These are phyloP conservation scores for Fragum fragum DNA, from an alignment of 2,888 invertebrate genomes.

Conservation along the genomic window DNA sequence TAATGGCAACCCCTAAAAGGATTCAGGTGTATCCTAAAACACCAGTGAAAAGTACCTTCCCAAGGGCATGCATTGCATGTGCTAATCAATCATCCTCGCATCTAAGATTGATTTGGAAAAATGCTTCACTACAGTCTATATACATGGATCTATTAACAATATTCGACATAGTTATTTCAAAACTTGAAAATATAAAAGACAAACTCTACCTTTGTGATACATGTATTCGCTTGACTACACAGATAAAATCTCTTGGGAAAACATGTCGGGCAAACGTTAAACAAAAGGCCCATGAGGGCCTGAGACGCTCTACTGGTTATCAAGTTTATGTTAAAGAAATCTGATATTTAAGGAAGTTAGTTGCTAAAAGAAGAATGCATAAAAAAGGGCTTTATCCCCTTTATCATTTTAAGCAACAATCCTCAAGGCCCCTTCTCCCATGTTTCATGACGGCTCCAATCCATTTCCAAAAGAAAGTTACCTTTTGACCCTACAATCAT, in stretches of 20 bases:
- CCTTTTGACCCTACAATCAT: too few relatives aligned
- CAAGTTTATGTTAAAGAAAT: too few relatives aligned
- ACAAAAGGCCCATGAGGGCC: too few relatives aligned
- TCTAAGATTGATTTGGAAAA: slow-evolving; percentile 1
- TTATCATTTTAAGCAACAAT: too few relatives aligned
- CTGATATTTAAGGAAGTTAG: too few relatives aligned
- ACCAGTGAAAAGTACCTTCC: background rate
- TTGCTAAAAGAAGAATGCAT: too few relatives aligned
- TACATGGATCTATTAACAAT: slow-evolving; percentile 5
- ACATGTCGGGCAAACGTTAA: background rate
- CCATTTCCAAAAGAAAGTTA: too few relatives aligned
- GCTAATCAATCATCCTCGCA: background rate
- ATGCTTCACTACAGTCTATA: slow-evolving; percentile 8
- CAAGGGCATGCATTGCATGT: background rate
- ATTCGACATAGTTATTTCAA: slow-evolving; percentile 12
- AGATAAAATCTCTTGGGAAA: background rate
- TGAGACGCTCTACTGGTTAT: too few relatives aligned
- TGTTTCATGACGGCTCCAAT: too few relatives aligned
- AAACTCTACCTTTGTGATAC: slow-evolving; percentile 2
- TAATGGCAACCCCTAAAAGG: background rate
- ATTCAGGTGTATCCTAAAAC: slow-evolving; percentile 10
- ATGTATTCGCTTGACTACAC: background rate
- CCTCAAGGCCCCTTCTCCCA: too few relatives aligned
- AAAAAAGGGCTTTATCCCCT: too few relatives aligned
- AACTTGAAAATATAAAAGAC: background rate